Evolutionary conservation across 2,797 vertebrate species (phyloP), one percentile per base, ranked within the genome.

Genomic region (Muraenolepis orangiensis): DNA sequence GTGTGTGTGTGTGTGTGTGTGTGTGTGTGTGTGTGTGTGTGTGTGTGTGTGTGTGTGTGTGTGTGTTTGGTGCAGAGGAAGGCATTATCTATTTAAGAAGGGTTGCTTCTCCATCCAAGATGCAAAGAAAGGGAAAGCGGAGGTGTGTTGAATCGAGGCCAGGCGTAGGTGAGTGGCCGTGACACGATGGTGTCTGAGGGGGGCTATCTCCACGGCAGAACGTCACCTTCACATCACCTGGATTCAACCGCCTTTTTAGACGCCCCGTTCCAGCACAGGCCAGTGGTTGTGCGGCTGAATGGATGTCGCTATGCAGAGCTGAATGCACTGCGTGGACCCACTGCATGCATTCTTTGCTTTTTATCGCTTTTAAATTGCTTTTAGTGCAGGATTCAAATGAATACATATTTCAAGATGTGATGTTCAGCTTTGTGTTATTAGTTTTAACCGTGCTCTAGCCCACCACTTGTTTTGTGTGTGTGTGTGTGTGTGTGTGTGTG

Each of bases 31-130:
- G 32, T 34, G 8, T 34, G 32, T 34, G 32, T 8, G 32, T 34
- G 32, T 34, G 32, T 34, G 32, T 8, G 32, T 34, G 32, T 34
- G 32, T 34, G 32, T 6, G 18, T 51, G 46, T 51, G 42, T 51
- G 18, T 51, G 46, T 51, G 18, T 51, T 16, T 51, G 46, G 32
- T 69, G 74, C 26, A 14, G 72, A 69, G 74, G 71, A 71, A 70
- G 69, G 73, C 61, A 66, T 66, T 66, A 26, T 11, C 12, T 28
- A 66, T 66, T 66, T 29, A 66, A 26, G 61, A 66, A 66, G 61
- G 26, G 61, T 66, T 66, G n/a, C 61, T 66, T 26, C 61, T 26
- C n/a, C 61, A 28, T 66, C 26, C 26, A 66, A 66, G 20, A 61
- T 61, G 57, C 57, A 26, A 61, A 61, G 57, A 61, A 61, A 20